Evolutionary conservation across 2,797 vertebrate genomes (phyloP).

Genomic region (Lepus oiostolus): DNA sequence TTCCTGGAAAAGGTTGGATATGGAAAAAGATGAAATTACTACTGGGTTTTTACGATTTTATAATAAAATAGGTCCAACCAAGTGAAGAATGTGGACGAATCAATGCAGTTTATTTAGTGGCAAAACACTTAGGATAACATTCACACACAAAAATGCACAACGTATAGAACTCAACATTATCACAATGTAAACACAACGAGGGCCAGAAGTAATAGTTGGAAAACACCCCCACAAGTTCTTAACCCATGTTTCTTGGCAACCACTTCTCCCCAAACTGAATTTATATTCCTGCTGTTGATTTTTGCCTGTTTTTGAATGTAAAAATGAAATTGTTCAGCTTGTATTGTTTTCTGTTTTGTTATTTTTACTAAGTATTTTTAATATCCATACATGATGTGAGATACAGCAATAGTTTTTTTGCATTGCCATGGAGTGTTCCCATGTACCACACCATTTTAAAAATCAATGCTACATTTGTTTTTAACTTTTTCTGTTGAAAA

Average conservation of each 20-base stretch:
- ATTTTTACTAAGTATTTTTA: not conserved
- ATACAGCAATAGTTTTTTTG: not conserved
- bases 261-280: accelerated
- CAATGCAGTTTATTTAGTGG: not conserved
- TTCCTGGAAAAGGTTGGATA: not conserved
- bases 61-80: not conserved
- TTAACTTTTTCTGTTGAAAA: not conserved
- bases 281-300: not conserved
- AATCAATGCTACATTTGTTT: not conserved
- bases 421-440: not conserved
- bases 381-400: not conserved
- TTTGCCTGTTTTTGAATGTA: not conserved
- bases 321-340: not conserved
- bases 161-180: not conserved
- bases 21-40: not conserved
- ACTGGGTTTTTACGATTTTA: not conserved
- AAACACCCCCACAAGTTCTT: not conserved
- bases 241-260: too few relatives aligned
- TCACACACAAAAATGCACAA: not conserved
- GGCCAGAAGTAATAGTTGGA: not conserved
- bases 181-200: not conserved
- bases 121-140: not conserved
- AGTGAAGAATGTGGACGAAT: not conserved
- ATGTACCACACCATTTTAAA: not conserved
- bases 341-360: not conserved